Base-by-base conservation (phyloP, 2,113 vertebrate genomes). In the Arothron firmamentum region DNA sequence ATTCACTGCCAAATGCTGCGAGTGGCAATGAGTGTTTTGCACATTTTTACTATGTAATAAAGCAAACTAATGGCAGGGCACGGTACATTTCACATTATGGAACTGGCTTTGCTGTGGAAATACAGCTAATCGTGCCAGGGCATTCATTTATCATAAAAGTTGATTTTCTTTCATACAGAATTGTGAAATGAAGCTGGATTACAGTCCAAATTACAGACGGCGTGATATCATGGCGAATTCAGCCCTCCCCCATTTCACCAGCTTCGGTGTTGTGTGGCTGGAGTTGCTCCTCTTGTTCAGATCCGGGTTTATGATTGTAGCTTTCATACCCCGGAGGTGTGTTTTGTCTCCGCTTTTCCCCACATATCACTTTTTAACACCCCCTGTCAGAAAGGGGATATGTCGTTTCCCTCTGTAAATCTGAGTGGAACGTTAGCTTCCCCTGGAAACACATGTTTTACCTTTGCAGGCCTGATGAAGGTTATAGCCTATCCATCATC, bases 361-460 rank as follows among this genome's bases (percentile, higher is more conserved):
- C 80, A 77, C 65, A 52, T 82, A 86, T 80, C 70, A 63, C 78
- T 78, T 84, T 83, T 82, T 86, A 86, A 78, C 82, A 74, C 73
- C 70, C 65, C 72, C 56, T 80, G 71, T 84, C 87, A 87, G 78
- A 81, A 87, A 80, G 67, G 45, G 75, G 81, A 86, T 88, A 83
- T 78, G 79, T 74, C 65, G 80, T 82, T 85, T 88, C 84, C 81
- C 65, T 75, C 72, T 74, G 70, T 81, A 87, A 84, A 83, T 86
- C 72, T 65, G 56, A 74, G 72, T 72, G 68, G 73, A 85, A 78
- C 64, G 60, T 71, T 73, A 55, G 72, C 76, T 79, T 83, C 66
- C 81, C 77, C 48, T 75, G 77, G 70, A 82, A 87, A 80, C 88
- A 89, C 81, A 83, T 88, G 84, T 89, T 88, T 86, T 86, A 82